Evolutionary conservation across 1,140 invertebrate genomes (phyloP), one percentile per base, ranked within the genome.

Genomic region (Mycetomoellerius zeteki): DNA sequence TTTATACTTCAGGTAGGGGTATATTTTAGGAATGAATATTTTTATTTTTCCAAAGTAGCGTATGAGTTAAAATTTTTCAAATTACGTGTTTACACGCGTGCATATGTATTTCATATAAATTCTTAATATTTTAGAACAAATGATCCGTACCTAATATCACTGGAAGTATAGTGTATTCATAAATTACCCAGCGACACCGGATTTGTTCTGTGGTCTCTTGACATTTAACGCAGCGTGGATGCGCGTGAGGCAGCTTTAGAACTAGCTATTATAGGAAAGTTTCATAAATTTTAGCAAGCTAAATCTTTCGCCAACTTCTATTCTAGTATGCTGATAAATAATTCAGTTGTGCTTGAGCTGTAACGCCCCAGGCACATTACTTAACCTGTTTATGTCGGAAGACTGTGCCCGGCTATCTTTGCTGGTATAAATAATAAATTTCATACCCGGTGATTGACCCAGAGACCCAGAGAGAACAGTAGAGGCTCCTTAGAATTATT

Each of bases 341-440:
- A 84, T 84, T 84, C 69, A 84, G 24, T 16, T 73, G 24, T 21
- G 52, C 69, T 60, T 33, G 80, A 84, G 19, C 80, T 60, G 69
- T 43, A 84, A 60, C 80, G 69, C 37, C 33, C 14, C 37, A 19
- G 52, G 54, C 80, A 47, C 80, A 73, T 82, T 82, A 73, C 37
- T 82, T 82, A 82, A 82, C 67, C 67, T 82, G 80, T 82, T 88
- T 88, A 69, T 82, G 33, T 19, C 24, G 12, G 60, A 62, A 60
- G 85, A 65, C n/a, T 12, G 30, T 24, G 33, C 60, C 21, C 16
- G 27, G 27, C 10, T 58, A 76, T 64, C 67, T 65, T 24, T 62
- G 7, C 7, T 33, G 16, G 8, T 52, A 64, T 82, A 76, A 84
- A 81, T 65, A 73, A 90, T 84, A 86, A 90, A 86, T 88, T 86